Base-by-base conservation (phyloP, 2,888 invertebrate species). In the Pollenia amentaria region DNA sequence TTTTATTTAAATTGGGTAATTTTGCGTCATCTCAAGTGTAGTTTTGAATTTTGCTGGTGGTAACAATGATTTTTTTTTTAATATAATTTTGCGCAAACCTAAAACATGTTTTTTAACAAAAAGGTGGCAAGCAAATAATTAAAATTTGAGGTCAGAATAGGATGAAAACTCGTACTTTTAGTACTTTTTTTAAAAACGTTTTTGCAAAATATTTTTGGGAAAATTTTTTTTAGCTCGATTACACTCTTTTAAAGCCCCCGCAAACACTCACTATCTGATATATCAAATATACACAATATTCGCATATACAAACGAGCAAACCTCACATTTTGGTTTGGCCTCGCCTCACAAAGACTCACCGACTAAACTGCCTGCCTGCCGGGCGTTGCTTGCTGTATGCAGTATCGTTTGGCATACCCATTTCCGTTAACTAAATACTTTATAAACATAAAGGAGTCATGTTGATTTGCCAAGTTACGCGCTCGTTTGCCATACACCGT, bases 391-490 rank as follows among this genome's bases (percentile, higher is more conserved):
- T 76, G 21, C 29, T 44, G 0, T 29, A 29, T 29, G 29, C 29
- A 29, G 29, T 51, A 76, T 65, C 57, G 62, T 51, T 44, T 85
- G 67, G 51, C 55, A 65, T 64, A 78, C 55, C 67, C 81, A 85
- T 85, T 85, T 85, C 85, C 85, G 81, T 77, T 85, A 85, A 81
- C 85, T 81, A 82, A 85, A 77, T 82, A 85, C 67, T 62, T 81
- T 51, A 40, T 18, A 18, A 67, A 77, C 77, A 67, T 46, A 81
- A 81, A 85, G 77, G 77, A 85, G 77, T 85, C 81, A 82, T 67
- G 73, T 78, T 81, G 64, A 69, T 78, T 72, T 85, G 85, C 46
- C 81, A 85, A 85, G 85, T 67, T 72, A 81, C 65, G 85, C 79
- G 65, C 65, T 51, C 76, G 62, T 85, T 75, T 75, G 14, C 72